phyloP scores from a whole-genome alignment of 2,797 vertebrate genomes.

The Diplodus puntazzo region DNA sequence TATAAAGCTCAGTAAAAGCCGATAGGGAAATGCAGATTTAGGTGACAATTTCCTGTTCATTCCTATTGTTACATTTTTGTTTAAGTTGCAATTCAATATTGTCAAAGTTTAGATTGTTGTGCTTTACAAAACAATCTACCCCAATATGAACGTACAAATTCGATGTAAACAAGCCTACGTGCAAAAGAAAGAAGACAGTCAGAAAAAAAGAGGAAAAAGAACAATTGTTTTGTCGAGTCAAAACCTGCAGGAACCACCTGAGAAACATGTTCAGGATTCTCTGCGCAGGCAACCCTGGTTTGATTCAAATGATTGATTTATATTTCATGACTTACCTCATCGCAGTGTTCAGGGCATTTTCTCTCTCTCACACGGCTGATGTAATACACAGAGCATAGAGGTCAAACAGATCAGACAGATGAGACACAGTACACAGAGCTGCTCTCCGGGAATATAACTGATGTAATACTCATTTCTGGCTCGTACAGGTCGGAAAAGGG shows the following conservation, averaged over 20 bases:
- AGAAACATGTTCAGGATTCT: background rate
- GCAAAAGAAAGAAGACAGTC: background rate
- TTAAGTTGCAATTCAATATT: background rate
- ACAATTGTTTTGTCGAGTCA: background rate
- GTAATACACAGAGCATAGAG: background rate
- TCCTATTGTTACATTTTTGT: background rate
- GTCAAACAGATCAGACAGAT: constrained; percentile 21
- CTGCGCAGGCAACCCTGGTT: background rate
- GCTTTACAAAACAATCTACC: too few relatives aligned
- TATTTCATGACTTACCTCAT: background rate
- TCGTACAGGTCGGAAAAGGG: background rate
- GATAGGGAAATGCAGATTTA: too few relatives aligned
- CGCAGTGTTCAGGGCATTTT: background rate
- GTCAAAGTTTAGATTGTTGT: background rate
- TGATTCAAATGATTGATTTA: background rate
- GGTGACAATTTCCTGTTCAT: too few relatives aligned
- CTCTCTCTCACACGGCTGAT: background rate
- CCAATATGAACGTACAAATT: background rate
- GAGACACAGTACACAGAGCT: background rate
- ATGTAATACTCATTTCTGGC: constrained; percentile 10
- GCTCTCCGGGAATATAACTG: background rate
- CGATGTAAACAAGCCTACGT: background rate
- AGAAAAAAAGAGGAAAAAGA: background rate
- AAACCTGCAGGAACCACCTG: too few relatives aligned
- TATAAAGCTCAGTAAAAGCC: too few relatives aligned